Conservation (phyloP, 2,797 vertebrate species). For the Borostomias antarcticus region DNA sequence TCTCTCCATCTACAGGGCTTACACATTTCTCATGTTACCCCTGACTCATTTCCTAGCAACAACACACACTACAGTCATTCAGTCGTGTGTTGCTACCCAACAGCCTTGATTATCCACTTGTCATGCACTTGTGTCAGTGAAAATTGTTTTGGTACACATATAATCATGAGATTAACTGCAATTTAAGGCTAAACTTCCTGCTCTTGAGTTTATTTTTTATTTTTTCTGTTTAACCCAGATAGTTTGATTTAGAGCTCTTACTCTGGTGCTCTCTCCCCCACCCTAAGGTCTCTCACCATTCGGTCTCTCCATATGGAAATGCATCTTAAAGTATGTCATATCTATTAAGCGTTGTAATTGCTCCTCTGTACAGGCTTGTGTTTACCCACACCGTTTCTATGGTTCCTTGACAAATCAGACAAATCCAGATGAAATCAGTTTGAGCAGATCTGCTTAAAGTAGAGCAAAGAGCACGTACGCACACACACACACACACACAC, state of each 20-base stretch:
- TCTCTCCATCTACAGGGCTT: slow-evolving; percentile 8
- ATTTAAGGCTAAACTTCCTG: not conserved
- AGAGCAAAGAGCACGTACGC: slow-evolving; percentile 30
- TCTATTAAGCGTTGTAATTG: slow-evolving; percentile 77
- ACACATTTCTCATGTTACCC: slow-evolving; percentile 12
- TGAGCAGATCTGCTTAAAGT: slow-evolving; percentile 50
- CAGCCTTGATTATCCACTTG: not conserved
- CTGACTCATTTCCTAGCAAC: not conserved
- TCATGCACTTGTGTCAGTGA: not conserved
- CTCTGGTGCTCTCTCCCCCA: slow-evolving; percentile 36
- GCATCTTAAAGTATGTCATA: slow-evolving; percentile 72
- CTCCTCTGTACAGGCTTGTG: slow-evolving; percentile 65
- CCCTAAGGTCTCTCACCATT: slow-evolving; percentile 44
- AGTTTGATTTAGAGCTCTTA: slow-evolving; percentile 24
- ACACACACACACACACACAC: not conserved
- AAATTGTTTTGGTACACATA: not conserved
- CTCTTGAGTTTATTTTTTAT: not conserved
- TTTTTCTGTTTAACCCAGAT: not conserved
- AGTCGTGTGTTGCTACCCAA: slow-evolving; percentile 3
- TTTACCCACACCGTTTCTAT: slow-evolving; percentile 75
- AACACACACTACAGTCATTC: not conserved
- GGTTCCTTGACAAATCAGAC: slow-evolving; percentile 64
- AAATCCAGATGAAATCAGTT: slow-evolving; percentile 70
- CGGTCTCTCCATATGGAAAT: slow-evolving; percentile 70
- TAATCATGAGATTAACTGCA: not conserved